phyloP scores from a whole-genome alignment of 2,888 invertebrate genomes.

The Tinea semifulvella region DNA sequence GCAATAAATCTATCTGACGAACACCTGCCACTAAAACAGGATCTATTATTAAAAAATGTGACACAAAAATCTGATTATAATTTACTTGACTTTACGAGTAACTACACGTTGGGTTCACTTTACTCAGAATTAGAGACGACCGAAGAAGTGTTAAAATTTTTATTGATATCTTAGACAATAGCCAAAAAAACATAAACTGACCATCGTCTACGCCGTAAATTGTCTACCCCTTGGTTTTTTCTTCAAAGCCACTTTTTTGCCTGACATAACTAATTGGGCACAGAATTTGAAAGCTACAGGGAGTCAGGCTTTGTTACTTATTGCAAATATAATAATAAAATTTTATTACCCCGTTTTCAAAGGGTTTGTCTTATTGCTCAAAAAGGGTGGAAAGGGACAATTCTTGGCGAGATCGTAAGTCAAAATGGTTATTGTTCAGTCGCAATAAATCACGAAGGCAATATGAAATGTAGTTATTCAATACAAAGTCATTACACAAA shows the following conservation, averaged over 20 bases:
- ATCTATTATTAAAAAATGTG: no score
- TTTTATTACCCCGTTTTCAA: constrained; percentile 62
- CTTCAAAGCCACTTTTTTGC: constrained; percentile 39
- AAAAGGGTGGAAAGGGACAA: constrained; percentile 51
- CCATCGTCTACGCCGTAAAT: constrained; percentile 47
- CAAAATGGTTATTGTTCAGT: constrained; percentile 57
- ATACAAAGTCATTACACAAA: constrained; percentile 64
- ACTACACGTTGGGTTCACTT: constrained; percentile 13
- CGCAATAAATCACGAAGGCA: constrained; percentile 56
- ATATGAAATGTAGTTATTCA: constrained; percentile 50
- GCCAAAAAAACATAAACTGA: constrained; percentile 41
- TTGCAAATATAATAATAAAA: constrained; percentile 65
- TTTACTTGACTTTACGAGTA: no score
- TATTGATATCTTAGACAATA: constrained; percentile 46
- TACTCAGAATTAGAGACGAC: constrained; percentile 31
- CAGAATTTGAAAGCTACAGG: constrained; percentile 42
- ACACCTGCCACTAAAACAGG: no score
- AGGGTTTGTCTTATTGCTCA: constrained; percentile 52
- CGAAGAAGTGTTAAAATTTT: constrained; percentile 52
- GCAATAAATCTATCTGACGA: no score
- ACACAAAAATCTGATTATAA: no score
- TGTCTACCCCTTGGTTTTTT: constrained; percentile 43
- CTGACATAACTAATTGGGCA: constrained; percentile 55
- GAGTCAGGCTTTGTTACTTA: constrained; percentile 47
- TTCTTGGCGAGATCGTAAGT: constrained; percentile 45